phyloP scores from a whole-genome alignment of 2,113 vertebrate genomes.

The Hippolais icterina region DNA sequence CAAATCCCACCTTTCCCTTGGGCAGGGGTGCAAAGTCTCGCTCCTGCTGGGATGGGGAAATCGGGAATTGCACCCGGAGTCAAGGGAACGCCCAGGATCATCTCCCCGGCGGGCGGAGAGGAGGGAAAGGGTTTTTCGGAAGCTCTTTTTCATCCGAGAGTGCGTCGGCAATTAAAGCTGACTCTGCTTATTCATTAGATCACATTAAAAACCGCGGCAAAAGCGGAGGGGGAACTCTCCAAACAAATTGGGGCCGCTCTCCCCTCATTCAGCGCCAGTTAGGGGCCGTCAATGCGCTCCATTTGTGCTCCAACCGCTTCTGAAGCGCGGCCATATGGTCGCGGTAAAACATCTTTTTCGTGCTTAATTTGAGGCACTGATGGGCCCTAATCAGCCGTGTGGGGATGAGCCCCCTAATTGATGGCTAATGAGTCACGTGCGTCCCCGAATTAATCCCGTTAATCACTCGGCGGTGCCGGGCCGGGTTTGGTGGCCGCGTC shows the following conservation, averaged over 20 bases:
- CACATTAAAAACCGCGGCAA: constrained; percentile 13
- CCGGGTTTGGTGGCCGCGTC: neutral
- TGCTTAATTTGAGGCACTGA: constrained; percentile 77
- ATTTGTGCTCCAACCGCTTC: constrained; percentile 66
- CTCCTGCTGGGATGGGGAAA: neutral
- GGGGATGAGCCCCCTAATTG: constrained; percentile 67
- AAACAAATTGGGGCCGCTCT: constrained; percentile 49
- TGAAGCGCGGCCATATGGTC: constrained; percentile 74
- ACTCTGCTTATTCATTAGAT: constrained; percentile 46
- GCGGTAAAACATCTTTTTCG: constrained; percentile 65
- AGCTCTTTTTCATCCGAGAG: neutral
- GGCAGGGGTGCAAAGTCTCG: neutral
- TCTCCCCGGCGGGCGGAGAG: neutral
- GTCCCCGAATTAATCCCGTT: constrained; percentile 64
- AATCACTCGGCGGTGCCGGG: neutral
- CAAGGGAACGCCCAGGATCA: neutral
- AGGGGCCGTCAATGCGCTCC: constrained; percentile 13
- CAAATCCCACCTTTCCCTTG: neutral
- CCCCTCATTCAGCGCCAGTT: constrained; percentile 32
- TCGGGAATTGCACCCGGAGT: accelerated
- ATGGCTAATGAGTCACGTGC: constrained; percentile 59
- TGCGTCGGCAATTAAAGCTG: constrained; percentile 32
- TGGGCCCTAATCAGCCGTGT: constrained; percentile 65
- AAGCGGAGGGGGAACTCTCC: constrained; percentile 6
- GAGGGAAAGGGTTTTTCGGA: neutral